Evolutionary conservation across 2,888 invertebrate genomes (phyloP).

Genomic region (Drosophila nigritarsus): DNA sequence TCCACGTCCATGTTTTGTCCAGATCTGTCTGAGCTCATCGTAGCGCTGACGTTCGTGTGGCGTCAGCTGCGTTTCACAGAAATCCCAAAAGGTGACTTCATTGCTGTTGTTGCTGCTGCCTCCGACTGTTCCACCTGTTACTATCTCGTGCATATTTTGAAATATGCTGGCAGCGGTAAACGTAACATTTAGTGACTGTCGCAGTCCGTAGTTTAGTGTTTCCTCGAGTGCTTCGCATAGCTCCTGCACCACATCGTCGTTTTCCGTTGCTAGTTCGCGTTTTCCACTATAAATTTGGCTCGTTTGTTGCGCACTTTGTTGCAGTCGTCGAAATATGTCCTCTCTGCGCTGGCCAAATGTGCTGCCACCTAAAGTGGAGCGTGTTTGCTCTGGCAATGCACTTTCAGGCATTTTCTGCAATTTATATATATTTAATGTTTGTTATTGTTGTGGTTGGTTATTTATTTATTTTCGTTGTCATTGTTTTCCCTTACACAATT

Average conservation of each 20-base stretch:
- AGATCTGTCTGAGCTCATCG: conserved; percentile 88
- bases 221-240: conserved; percentile 91
- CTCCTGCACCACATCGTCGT: conserved; percentile 87
- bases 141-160: conserved; percentile 91
- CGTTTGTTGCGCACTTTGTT: conserved; percentile 86
- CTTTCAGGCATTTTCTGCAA: conserved; percentile 58
- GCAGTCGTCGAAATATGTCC: conserved; percentile 81
- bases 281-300: conserved; percentile 94
- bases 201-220: conserved; percentile 91
- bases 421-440: conserved; percentile 22
- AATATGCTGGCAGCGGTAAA: conserved; percentile 80
- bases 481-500: conserved; percentile 27
- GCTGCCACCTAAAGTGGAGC: conserved; percentile 59
- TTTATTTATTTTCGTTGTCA: conserved; percentile 44
- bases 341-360: conserved; percentile 78
- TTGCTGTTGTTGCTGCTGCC: conserved; percentile 37
- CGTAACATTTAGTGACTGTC: conserved; percentile 85
- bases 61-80: conserved; percentile 91
- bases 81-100: conserved; percentile 91
- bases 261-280: conserved; percentile 95
- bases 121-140: conserved; percentile 85
- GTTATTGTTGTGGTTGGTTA: conserved; percentile 36
- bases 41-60: conserved; percentile 95
- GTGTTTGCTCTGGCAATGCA: conserved; percentile 48
- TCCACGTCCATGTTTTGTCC: conserved; percentile 87